These are phyloP conservation scores for Pituophis catenifer DNA, from an alignment of 2,113 vertebrate genomes.

Conservation along the genomic window DNA sequence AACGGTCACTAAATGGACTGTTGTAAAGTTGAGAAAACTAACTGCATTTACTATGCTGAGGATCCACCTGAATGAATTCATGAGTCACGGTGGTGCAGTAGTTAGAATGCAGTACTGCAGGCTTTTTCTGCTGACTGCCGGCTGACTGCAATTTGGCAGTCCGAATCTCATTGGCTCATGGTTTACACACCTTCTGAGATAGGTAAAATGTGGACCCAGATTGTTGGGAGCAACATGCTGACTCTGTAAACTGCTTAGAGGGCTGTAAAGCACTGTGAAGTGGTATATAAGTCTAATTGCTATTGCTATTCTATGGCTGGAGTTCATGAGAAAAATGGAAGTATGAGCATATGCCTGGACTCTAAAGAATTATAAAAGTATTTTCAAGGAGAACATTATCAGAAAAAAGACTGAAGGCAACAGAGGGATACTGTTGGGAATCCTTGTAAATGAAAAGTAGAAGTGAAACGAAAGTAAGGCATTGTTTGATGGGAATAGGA, in stretches of 20 bases:
- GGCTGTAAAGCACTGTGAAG: no score
- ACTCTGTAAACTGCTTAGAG: no score
- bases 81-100: no score
- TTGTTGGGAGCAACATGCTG: no score
- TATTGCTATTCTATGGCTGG: background rate
- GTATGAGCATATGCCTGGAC: background rate
- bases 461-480: background rate
- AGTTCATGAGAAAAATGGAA: background rate
- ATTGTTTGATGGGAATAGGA: background rate
- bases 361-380: background rate
- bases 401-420: background rate
- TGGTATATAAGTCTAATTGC: no score
- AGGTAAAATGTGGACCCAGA: no score
- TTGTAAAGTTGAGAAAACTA: background rate
- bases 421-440: background rate
- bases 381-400: background rate
- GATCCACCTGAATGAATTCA: background rate
- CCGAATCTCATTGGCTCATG: no score
- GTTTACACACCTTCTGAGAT: no score
- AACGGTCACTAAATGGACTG: background rate
- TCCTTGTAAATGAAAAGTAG: background rate
- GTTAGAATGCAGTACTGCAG: no score
- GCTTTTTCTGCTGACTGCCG: no score
- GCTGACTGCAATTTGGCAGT: no score
- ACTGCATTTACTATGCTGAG: background rate